These are phyloP conservation scores for Protonibea diacanthus DNA, from an alignment of 2,797 vertebrate species.

Conservation along the genomic window DNA sequence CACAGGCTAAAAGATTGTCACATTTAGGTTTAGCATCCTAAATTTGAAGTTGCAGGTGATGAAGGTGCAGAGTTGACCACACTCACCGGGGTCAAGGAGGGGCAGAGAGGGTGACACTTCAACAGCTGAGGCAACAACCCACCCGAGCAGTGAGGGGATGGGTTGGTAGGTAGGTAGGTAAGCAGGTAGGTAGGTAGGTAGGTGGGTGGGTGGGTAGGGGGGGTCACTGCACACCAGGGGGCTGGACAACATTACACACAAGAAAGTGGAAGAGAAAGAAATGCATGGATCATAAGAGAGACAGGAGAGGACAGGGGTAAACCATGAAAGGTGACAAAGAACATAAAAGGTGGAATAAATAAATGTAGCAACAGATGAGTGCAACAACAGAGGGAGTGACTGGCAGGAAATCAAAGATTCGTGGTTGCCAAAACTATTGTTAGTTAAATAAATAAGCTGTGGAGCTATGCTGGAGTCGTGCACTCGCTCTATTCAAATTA, in stretches of 20 bases:
- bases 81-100: constrained; percentile 71
- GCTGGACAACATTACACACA: constrained; percentile 66
- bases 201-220: neutral
- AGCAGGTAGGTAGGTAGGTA: constrained; percentile 15
- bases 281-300: constrained; percentile 61
- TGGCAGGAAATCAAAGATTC: constrained; percentile 56
- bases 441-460: constrained; percentile 38
- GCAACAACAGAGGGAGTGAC: constrained; percentile 31
- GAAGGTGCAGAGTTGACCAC: constrained; percentile 54
- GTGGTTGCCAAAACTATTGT: constrained; percentile 35
- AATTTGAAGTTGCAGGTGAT: constrained; percentile 15
- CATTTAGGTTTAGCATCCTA: neutral
- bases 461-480: constrained; percentile 3
- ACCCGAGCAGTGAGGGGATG: constrained; percentile 50
- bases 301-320: constrained; percentile 49
- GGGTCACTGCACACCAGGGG: constrained; percentile 67
- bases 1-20: neutral
- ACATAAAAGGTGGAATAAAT: constrained; percentile 50
- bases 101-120: constrained; percentile 53
- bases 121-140: constrained; percentile 65
- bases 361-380: constrained; percentile 57
- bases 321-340: constrained; percentile 49
- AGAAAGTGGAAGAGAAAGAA: constrained; percentile 58
- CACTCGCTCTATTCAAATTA: constrained; percentile 43
- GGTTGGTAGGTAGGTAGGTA: constrained; percentile 19